Evolutionary conservation across 2,888 invertebrate species (phyloP).

Genomic region (Chaetoderma sp.): DNA sequence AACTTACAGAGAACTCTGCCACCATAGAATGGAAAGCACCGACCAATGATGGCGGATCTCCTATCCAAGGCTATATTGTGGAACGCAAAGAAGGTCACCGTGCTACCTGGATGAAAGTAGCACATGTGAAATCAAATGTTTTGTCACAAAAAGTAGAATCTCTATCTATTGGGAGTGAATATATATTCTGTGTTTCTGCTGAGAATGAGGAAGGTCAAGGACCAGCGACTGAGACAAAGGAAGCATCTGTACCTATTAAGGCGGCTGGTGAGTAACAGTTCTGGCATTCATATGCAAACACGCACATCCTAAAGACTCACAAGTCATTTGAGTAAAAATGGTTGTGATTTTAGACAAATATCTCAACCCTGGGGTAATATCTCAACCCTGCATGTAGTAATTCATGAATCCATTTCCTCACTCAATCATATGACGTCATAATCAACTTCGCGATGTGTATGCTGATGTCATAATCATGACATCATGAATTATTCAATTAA

Average conservation of each 20-base stretch:
- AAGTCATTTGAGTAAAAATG: too few species aligned
- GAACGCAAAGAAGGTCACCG: slow-evolving; percentile 58
- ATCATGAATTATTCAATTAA: too few species aligned
- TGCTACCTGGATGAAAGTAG: slow-evolving; percentile 55
- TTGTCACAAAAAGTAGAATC: slow-evolving; percentile 49
- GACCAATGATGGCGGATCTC: slow-evolving; percentile 61
- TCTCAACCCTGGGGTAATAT: too few species aligned
- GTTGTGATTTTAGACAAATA: too few species aligned
- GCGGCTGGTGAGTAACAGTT: slow-evolving; percentile 38
- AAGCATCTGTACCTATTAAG: slow-evolving; percentile 50
- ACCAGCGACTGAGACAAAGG: slow-evolving; percentile 50
- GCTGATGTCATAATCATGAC: too few species aligned
- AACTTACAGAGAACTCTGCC: slow-evolving; percentile 48
- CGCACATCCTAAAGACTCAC: too few species aligned
- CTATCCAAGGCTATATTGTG: slow-evolving; percentile 56
- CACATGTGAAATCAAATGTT: slow-evolving; percentile 45
- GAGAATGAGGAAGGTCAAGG: slow-evolving; percentile 64
- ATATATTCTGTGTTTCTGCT: slow-evolving; percentile 65
- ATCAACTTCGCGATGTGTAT: too few species aligned
- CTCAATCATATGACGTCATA: too few species aligned
- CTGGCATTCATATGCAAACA: too few species aligned
- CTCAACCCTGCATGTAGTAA: too few species aligned
- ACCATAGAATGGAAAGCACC: slow-evolving; percentile 68
- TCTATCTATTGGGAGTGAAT: slow-evolving; percentile 60
- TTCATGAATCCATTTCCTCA: too few species aligned